Base-by-base conservation (phyloP, 2,113 vertebrate species). In the Balaeniceps rex region DNA sequence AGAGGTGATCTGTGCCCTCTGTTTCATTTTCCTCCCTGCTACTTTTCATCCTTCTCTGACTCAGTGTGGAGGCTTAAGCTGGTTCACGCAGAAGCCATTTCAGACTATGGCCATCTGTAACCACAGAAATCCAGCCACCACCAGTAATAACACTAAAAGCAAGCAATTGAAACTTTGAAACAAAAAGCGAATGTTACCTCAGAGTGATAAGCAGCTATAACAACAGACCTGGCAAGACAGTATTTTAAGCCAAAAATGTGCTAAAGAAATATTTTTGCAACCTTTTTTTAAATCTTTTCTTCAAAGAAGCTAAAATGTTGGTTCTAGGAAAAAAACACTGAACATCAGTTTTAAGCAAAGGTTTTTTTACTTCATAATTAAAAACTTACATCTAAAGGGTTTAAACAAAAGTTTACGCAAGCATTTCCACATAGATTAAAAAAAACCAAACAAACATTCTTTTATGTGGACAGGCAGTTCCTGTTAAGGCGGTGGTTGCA, bases 101-200 rank as follows among this genome's bases (percentile, higher is more conserved):
- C 81, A 94, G 65, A 76, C 66, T 57, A 8, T 12, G 54, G 68
- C 81, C n/a, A 44, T 54, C 54, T 46, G 51, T 69, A 72, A 77
- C 33, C 66, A 81, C 51, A 96, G 46, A 74, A 46, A 91, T 11
- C 54, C 78, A 89, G 70, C 63, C 81, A 87, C 33, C 1, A 12
- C n/a, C 66, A 66, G 38, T 11, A 69, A 51, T 25, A 93, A 87
- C 36, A 34, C 46, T 70, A 63, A 80, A 91, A 91, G 66, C 70
- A 93, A 96, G 88, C 74, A 91, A 49, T 7, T 74, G 82, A 77
- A 93, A 89, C 64, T 82, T 64, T 68, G 75, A 93, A 90, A 93
- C 26, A 57, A 81, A 87, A 92, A 83, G 72, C 57, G 71, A 80
- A 87, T 55, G 34, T 81, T 83, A 91, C 84, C 26, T 75, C 71